Evolutionary conservation across 37 sponge, comb jelly and placozoan genomes (phyloP), one percentile per base, ranked within the genome.

Genomic region (Ianthella basta): DNA sequence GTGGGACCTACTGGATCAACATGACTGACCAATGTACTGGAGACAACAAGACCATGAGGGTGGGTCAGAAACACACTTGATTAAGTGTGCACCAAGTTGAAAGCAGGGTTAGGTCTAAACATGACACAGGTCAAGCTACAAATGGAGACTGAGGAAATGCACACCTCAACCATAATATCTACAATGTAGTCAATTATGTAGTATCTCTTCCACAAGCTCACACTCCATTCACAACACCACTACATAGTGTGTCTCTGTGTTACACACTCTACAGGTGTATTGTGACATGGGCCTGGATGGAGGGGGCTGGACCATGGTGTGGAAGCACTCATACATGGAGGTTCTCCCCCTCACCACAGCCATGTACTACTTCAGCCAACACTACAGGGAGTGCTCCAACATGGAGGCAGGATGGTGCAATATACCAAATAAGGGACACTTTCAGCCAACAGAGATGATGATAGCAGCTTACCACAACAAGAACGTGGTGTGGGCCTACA

Each of bases 391-490:
- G 32, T 75, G 78, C 37, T 40, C 54, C 54, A 15, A 75, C 37
- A 39, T 75, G 23, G 78, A 75, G 24, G 18, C 54, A 23, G 78
- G 78, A 36, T 75, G 78, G 78, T 75, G 78, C 25, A 75, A 75
- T 10, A 19, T 75, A 23, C 78, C 78, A 24, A 36, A 40, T 23
- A 75, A 75, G 78, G 21, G 53, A 40, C 32, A 44, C 35, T 24
- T 75, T 36, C 35, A 75, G n/a, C 78, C 78, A 75, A 75, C 78
- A 75, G 54, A 75, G 54, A 75, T 75, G 78, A 39, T 75, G 54
- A 75, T 75, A 53, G 53, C 23, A 1, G 78, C 78, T 4, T 75
- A 75, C 78, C 32, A 36, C 15, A 75, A 75, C 78, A 75, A 40
- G 54, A 24, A 19, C n/a, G 50, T 36, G 23, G 19, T 4, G 37